Evolutionary conservation across 2,888 invertebrate genomes (phyloP).

Genomic region (Heteromyza rotundicornis): DNA sequence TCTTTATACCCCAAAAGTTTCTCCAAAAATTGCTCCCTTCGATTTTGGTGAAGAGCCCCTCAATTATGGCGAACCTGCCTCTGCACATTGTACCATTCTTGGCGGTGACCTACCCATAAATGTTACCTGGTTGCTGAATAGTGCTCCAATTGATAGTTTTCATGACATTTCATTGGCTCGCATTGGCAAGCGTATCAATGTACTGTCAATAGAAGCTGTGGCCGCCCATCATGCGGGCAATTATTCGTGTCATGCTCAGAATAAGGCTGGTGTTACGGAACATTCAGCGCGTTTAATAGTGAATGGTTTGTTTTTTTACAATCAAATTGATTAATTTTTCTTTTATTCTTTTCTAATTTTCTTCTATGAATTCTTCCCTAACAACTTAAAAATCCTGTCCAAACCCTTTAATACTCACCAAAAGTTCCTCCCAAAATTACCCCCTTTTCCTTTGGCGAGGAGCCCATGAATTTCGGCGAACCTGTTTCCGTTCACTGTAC

Average conservation of each 20-base stretch:
- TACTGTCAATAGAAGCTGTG: slow-evolving; percentile 67
- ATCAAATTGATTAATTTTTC: slow-evolving; percentile 8
- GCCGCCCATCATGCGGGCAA: slow-evolving; percentile 69
- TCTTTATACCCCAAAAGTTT: slow-evolving; percentile 51
- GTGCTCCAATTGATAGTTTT: slow-evolving; percentile 55
- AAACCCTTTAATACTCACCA: slow-evolving; percentile 2
- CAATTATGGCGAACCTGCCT: slow-evolving; percentile 68
- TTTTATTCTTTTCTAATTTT: slow-evolving; percentile 18
- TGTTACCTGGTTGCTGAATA: slow-evolving; percentile 68
- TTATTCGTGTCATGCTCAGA: slow-evolving; percentile 74
- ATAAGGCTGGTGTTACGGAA: slow-evolving; percentile 68
- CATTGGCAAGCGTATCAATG: slow-evolving; percentile 71
- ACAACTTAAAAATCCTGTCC: background rate
- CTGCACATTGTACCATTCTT: slow-evolving; percentile 68
- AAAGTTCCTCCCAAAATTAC: slow-evolving; percentile 65
- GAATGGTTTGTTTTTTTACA: slow-evolving; percentile 66
- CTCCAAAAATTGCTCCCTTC: slow-evolving; percentile 66
- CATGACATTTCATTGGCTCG: slow-evolving; percentile 66
- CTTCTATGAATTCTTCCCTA: slow-evolving; percentile 2
- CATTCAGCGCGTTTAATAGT: slow-evolving; percentile 69
- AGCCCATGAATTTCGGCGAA: slow-evolving; percentile 74
- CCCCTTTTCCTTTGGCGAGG: slow-evolving; percentile 78
- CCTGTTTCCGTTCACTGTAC: slow-evolving; percentile 69
- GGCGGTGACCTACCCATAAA: slow-evolving; percentile 72
- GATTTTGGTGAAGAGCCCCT: slow-evolving; percentile 69